Conservation (phyloP, 2,797 vertebrate species). For the Artibeus jamaicensis region DNA sequence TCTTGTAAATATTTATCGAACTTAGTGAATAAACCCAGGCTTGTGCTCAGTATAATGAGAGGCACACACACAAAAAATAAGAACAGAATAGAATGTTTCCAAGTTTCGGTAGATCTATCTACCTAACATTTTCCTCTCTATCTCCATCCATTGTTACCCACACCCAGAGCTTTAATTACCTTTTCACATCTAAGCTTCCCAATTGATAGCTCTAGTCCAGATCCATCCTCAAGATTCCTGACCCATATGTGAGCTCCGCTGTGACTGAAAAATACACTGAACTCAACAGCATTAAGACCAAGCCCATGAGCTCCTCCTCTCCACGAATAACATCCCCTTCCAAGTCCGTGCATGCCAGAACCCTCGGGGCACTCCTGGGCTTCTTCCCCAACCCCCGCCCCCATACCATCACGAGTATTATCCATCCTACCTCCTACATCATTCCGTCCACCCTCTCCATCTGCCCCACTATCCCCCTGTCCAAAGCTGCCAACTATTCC, state of each 20-base stretch:
- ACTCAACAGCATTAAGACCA: not conserved
- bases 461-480: not conserved
- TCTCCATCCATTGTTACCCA: not conserved
- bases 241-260: not conserved
- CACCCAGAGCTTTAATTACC: not conserved
- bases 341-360: not conserved
- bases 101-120: not conserved
- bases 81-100: not conserved
- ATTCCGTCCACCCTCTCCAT: not conserved
- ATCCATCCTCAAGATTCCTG: not conserved
- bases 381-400: not conserved
- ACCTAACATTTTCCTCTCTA: not conserved
- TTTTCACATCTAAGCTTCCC: not conserved
- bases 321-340: not conserved
- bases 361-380: too few relatives aligned
- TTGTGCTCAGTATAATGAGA: not conserved
- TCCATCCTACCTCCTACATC: not conserved
- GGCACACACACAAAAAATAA: not conserved
- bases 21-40: not conserved
- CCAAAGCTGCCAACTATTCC: not conserved
- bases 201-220: not conserved
- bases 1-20: slow-evolving; percentile 33
- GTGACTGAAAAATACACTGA: not conserved
- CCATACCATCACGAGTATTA: not conserved
- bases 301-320: not conserved